Evolutionary conservation across 2,797 vertebrate genomes (phyloP).

Genomic region (Steatocranus sp.): DNA sequence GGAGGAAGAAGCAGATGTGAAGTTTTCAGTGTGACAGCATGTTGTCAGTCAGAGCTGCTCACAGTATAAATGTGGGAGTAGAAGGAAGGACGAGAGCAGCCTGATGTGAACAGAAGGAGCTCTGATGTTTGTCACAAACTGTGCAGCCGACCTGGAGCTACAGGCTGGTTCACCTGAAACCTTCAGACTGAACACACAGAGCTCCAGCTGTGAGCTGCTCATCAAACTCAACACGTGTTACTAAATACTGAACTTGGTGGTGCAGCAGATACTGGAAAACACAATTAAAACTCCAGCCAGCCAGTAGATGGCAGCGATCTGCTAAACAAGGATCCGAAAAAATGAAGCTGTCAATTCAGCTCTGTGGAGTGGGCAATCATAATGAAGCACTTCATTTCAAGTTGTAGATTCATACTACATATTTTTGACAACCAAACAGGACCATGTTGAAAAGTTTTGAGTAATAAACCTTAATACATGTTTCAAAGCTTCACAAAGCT

Average conservation of each 20-base stretch:
- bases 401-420: neutral
- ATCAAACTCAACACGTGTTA: rapidly evolving
- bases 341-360: rapidly evolving
- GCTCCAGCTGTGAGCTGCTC: neutral
- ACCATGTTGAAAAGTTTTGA: neutral
- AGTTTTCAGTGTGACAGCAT: neutral
- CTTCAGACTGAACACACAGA: neutral
- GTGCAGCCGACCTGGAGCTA: neutral
- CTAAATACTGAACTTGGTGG: neutral
- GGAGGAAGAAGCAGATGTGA: neutral
- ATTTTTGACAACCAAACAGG: neutral
- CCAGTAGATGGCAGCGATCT: neutral
- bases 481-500: neutral
- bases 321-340: rapidly evolving
- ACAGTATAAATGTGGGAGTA: neutral
- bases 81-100: neutral
- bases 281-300: neutral
- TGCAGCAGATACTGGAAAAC: neutral
- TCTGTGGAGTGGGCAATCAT: neutral
- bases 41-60: neutral
- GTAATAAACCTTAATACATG: no score
- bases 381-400: neutral
- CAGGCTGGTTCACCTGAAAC: neutral
- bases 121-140: neutral
- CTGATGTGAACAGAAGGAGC: neutral